phyloP scores from a whole-genome alignment of 2,797 vertebrate genomes.

The Esox lucius region DNA sequence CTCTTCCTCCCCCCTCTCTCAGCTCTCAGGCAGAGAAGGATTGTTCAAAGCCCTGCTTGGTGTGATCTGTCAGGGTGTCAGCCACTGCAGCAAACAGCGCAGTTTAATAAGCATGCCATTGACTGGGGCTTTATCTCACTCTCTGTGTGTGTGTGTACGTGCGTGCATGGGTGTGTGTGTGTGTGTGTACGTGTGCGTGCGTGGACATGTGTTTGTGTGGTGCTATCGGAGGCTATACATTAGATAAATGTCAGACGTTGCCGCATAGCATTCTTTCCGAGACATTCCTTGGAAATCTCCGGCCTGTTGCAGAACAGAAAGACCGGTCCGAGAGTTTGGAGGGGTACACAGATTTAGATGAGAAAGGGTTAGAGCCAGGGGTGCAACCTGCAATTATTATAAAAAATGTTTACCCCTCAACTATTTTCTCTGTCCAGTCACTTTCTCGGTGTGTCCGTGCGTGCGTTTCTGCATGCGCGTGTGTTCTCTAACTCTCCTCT shows the following conservation, averaged over 20 bases:
- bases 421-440: slow-evolving; percentile 7
- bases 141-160: slow-evolving; percentile 13
- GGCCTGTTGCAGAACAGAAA: slow-evolving; percentile 49
- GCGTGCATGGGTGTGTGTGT: slow-evolving; percentile 20
- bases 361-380: slow-evolving; percentile 13
- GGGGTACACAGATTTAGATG: slow-evolving; percentile 30
- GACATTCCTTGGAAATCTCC: slow-evolving; percentile 54
- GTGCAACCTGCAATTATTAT: slow-evolving; percentile 26
- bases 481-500: slow-evolving; percentile 19
- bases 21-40: slow-evolving; percentile 25
- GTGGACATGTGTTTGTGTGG: slow-evolving; percentile 31
- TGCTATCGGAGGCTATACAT: slow-evolving; percentile 52
- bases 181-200: slow-evolving; percentile 5
- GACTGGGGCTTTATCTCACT: slow-evolving; percentile 22
- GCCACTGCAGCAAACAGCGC: slow-evolving; percentile 35
- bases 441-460: slow-evolving; percentile 7
- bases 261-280: slow-evolving; percentile 34
- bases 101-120: slow-evolving; percentile 60
- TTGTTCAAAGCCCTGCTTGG: slow-evolving; percentile 45
- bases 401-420: not conserved
- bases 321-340: slow-evolving; percentile 56
- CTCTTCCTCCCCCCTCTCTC: slow-evolving; percentile 17
- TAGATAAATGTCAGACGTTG: slow-evolving; percentile 55
- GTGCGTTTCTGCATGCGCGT: not conserved
- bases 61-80: slow-evolving; percentile 56